These are phyloP conservation scores for Wasmannia auropunctata DNA, from an alignment of 1,140 invertebrate genomes.

Conservation along the genomic window DNA sequence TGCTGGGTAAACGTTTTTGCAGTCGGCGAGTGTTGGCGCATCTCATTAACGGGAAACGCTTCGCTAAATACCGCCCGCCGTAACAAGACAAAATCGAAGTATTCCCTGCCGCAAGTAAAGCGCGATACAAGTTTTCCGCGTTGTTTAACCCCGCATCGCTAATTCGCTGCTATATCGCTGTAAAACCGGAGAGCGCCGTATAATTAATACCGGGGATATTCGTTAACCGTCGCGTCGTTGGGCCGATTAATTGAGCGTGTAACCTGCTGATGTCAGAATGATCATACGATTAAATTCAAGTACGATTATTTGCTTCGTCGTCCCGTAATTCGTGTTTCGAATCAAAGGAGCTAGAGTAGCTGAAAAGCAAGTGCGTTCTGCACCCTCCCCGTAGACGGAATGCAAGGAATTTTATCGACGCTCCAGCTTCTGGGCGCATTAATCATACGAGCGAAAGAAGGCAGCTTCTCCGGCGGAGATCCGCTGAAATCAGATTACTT, in stretches of 20 bases:
- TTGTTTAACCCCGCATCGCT: neutral
- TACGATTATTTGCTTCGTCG: neutral
- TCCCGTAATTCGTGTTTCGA: neutral
- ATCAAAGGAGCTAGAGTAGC: neutral
- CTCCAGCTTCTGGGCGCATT: neutral
- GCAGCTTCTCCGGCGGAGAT: neutral
- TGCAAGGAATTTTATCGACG: constrained; percentile 16
- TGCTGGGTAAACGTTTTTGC: constrained; percentile 53
- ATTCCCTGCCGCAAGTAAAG: neutral
- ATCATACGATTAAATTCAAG: neutral
- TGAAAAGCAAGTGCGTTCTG: neutral
- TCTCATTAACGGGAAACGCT: constrained; percentile 35
- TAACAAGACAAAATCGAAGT: constrained; percentile 30
- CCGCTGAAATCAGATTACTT: constrained; percentile 42
- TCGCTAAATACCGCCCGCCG: constrained; percentile 35
- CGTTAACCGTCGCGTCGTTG: neutral
- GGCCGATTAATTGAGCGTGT: neutral
- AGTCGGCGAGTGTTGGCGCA: constrained; percentile 47
- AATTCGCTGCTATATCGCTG: neutral
- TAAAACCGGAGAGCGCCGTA: neutral
- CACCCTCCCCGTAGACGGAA: neutral
- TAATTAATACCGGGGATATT: neutral
- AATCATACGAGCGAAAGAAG: constrained; percentile 5
- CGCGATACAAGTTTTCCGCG: neutral
- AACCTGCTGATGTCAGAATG: neutral